Percentiles rank a stretch among this genome's conserved stretches.
These are phyloP conservation scores for Pseudobourletiella spinata DNA, from an alignment of 1,140 invertebrate genomes.

Conservation along the genomic window DNA sequence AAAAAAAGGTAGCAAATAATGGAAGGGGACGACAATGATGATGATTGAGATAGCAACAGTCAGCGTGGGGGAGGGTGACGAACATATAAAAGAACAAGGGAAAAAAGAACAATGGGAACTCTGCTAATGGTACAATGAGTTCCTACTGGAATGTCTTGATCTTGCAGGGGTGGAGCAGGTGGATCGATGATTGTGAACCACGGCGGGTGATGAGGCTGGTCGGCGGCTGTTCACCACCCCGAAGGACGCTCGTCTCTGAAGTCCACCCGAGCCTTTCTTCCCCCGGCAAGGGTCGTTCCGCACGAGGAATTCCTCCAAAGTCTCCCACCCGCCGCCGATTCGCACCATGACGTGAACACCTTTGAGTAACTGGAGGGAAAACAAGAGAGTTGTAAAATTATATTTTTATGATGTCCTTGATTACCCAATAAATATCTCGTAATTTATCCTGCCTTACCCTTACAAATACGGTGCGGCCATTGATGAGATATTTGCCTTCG, in stretches of 20 bases:
- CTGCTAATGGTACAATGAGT: conserved; percentile 17
- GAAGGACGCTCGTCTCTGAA: conserved; percentile 6
- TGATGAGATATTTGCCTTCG: conserved; percentile 70
- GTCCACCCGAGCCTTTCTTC: neutral
- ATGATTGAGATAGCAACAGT: too few relatives aligned
- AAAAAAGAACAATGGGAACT: too few relatives aligned
- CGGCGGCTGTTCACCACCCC: neutral
- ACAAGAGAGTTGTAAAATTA: too few relatives aligned
- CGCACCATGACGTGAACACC: conserved; percentile 86
- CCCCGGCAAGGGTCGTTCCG: conserved; percentile 75
- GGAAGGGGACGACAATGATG: too few relatives aligned
- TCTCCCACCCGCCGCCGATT: conserved; percentile 61
- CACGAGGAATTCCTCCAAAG: conserved; percentile 79
- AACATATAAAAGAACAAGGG: too few relatives aligned
- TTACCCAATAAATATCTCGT: too few relatives aligned
- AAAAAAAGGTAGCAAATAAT: too few relatives aligned
- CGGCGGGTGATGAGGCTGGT: conserved; percentile 21
- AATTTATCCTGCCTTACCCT: too few relatives aligned
- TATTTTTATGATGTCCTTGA: too few relatives aligned
- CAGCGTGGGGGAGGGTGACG: too few relatives aligned
- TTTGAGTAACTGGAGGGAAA: conserved; percentile 68
- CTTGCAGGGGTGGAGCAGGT: conserved; percentile 18
- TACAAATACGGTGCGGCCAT: conserved; percentile 68
- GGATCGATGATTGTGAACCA: conserved; percentile 17
- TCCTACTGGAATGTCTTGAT: conserved; percentile 30